Evolutionary conservation across 2,888 invertebrate genomes (phyloP).

Genomic region (Acanthococcus lagerstroemiae): DNA sequence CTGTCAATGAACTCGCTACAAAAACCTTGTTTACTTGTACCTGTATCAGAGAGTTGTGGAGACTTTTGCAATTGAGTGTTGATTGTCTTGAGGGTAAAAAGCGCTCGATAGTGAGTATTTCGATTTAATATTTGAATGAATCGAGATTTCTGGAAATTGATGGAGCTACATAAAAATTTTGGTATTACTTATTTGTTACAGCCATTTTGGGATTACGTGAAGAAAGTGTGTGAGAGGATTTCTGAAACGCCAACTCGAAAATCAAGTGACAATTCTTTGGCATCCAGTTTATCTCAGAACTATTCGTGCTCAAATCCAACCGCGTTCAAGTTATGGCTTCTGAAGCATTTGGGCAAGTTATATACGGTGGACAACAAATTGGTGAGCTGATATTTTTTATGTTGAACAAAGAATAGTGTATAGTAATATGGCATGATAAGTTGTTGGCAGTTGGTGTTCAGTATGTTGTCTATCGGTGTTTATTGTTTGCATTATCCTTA

Average conservation of each 20-base stretch:
- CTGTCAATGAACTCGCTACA: conserved; percentile 43
- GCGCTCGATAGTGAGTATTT: too few relatives aligned
- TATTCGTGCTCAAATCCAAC: conserved; percentile 7
- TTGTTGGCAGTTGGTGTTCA: too few relatives aligned
- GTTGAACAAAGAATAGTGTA: neutral
- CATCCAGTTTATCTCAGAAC: neutral
- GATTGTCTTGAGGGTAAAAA: conserved; percentile 41
- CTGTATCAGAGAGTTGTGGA: conserved; percentile 51
- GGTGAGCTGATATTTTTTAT: neutral
- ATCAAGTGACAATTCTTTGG: neutral
- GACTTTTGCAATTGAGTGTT: conserved; percentile 45
- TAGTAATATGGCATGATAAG: too few relatives aligned
- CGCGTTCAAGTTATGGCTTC: conserved; percentile 16
- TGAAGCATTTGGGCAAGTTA: conserved; percentile 33
- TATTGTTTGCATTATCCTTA: conserved; percentile 24
- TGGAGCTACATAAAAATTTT: too few relatives aligned
- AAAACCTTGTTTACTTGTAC: conserved; percentile 49
- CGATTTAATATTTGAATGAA: too few relatives aligned
- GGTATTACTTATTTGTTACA: conserved; percentile 3
- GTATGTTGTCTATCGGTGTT: neutral
- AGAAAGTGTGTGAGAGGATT: conserved; percentile 10
- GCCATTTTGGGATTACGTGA: conserved; percentile 17
- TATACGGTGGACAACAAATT: conserved; percentile 5
- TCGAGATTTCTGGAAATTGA: too few relatives aligned
- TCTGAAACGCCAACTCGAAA: neutral